Conservation (phyloP, 2,797 vertebrate genomes). For the Clarias platycephalus region DNA sequence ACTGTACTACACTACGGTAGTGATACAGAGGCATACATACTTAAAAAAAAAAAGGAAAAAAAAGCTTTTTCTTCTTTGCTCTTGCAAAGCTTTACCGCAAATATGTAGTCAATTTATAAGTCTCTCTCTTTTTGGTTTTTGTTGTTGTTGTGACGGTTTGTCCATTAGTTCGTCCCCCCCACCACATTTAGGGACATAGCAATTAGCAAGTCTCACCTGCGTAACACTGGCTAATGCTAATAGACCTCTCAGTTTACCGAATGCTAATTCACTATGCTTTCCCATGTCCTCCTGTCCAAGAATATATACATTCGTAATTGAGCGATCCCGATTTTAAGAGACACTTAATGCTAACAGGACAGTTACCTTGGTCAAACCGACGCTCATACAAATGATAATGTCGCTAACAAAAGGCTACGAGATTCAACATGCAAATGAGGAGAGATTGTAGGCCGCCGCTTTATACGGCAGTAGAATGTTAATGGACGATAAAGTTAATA, state of each 20-base stretch:
- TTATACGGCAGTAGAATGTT: constrained; percentile 19
- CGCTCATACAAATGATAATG: constrained; percentile 16
- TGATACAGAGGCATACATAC: constrained; percentile 10
- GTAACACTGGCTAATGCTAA: background rate
- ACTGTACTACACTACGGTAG: too few species aligned
- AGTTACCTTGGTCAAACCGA: constrained; percentile 11
- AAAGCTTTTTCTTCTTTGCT: background rate
- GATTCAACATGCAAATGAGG: background rate
- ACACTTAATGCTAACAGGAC: constrained; percentile 25
- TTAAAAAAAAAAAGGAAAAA: background rate
- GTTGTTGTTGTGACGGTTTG: background rate
- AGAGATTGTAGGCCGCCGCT: background rate
- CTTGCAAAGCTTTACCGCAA: background rate
- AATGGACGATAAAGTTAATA: constrained; percentile 31
- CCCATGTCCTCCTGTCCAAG: background rate
- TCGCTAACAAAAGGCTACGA: constrained; percentile 1
- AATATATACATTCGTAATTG: constrained; percentile 29
- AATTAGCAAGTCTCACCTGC: background rate
- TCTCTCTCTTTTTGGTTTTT: too few species aligned
- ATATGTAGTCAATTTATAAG: background rate
- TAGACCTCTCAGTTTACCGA: background rate
- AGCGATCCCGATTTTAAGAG: background rate
- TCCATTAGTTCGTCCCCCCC: background rate
- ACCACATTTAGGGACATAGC: background rate
- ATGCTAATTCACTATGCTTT: constrained; percentile 33